Evolutionary conservation across 2,797 vertebrate species (phyloP), one percentile per base, ranked within the genome.

Genomic region (Parotocinclus haroldoi): DNA sequence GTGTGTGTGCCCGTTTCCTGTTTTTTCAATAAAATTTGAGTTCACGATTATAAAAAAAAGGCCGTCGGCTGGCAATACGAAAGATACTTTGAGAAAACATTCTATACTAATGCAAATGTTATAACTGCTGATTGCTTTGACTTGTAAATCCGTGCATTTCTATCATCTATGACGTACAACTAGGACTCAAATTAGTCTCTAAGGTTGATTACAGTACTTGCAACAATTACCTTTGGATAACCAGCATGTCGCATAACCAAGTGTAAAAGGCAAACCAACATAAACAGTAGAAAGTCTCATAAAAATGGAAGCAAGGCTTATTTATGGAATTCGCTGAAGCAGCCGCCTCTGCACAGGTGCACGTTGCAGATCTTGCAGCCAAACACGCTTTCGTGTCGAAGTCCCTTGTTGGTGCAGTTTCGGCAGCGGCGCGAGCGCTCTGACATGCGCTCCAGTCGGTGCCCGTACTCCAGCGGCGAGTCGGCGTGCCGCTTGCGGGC

Each of bases 301-400:
- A 62, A 61, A 85, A 81, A 85, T 71, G 48, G 63, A 61, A 82
- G 80, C 71, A 72, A 65, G 9, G 68, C 74, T 88, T 79, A 92
- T 87, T 92, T 92, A 85, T 93, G 91, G 88, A 92, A 93, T 82
- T 92, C 90, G 66, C 88, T 90, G 82, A 93, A 93, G 84, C 91
- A 93, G 10, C 89, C 89, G 64, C 90, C 89, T 71, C 91, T 87
- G 79, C 91, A 93, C 81, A 93, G 85, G 79, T 92, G 91, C 72
- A 92, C 89, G 3, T 92, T 91, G 84, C 91, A 93, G 87, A 93
- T 90, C 85, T 91, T 91, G 85, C 91, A 93, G 49, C 91, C 90
- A 3, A 92, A 93, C 60, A 91, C 91, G 27, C 90, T 92, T 68
- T 92, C 90, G 0, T 92, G 91, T 13, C 91, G 81, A 76, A 92